Base-by-base conservation (phyloP, 2,888 invertebrate genomes). In the Lissocephala sabroskyi region DNA sequence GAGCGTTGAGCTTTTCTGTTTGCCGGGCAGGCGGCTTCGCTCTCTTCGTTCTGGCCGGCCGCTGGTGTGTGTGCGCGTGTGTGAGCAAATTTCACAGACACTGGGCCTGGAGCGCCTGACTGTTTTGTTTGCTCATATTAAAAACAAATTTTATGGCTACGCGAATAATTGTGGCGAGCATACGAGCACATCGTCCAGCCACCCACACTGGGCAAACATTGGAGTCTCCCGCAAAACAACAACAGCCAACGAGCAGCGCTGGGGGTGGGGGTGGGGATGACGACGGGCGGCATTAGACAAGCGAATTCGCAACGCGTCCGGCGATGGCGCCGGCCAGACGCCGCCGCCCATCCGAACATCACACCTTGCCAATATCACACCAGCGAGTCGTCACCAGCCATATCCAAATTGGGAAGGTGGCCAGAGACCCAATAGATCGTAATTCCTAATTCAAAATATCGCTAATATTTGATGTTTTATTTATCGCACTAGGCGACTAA, bases 311-410 rank as follows among this genome's bases (percentile, higher is more conserved):
- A 23, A 23, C 23, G 23, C 30, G 18, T 14, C 14, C 17, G 16
- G 35, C 40, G 43, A 33, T 26, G 39, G 36, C 40, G 44, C 35
- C 49, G 17, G 32, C 26, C 32, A 44, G 40, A 44, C 42, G 49
- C 49, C 42, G 26, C 39, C 29, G 40, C 36, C 39, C 28, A 44
- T 37, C 44, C 43, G 41, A 42, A 28, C 17, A 14, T 32, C 13
- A 13, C 14, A 14, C 32, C 14, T 32, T 14, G 11, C 32, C 14
- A n/a, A n/a, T n/a, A n/a, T n/a, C n/a, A n/a, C n/a, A n/a, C n/a
- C n/a, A n/a, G n/a, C n/a, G n/a, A n/a, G n/a, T n/a, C n/a, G n/a
- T n/a, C n/a, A n/a, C n/a, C n/a, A n/a, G n/a, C n/a, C n/a, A n/a
- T n/a, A n/a, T n/a, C n/a, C n/a, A n/a, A n/a, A n/a, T n/a, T n/a